Base-by-base conservation (phyloP, 2,113 vertebrate genomes). In the Chrysochloris asiatica region DNA sequence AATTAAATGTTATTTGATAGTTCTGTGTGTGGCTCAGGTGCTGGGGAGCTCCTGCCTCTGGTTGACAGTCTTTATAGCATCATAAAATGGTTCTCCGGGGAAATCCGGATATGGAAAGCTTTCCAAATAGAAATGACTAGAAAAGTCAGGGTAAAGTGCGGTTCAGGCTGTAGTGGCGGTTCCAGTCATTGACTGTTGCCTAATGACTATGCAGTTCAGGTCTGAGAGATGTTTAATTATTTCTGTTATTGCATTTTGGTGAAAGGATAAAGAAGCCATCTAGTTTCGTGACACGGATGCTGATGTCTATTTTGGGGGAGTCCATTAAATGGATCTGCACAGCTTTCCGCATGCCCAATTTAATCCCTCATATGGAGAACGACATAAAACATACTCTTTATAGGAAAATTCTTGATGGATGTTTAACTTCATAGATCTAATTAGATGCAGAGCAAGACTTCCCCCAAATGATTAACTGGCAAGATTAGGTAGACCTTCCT, bases 1-100 rank as follows among this genome's bases (percentile, higher is more conserved):
- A 98, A 98, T 98, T 98, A 98, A 98, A 95, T 96, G 96, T 95
- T 98, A 97, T 97, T 98, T 98, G 97, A 97, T 98, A 97, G 95
- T 97, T 96, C 80, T 97, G 95, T 97, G 95, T 97, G 97, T 96
- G 96, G 93, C 96, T 98, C 96, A 97, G 97, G 96, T 98, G 97
- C 95, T 3, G 26, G 93, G 93, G 93, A 96, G 87, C 97, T 97
- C 94, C 96, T 0, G 3, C 94, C 95, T 97, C 95, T 96, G 93
- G 95, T 87, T 96, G 95, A 96, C 96, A 94, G 97, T 97, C 97
- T 98, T 98, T 97, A 97, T 97, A 96, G 97, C 95, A 96, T 96
- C 96, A 95, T 97, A 97, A 98, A 98, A 94, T 71, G 77, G 91
- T 97, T 97, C 97, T 96, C 97, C 33, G 83, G 97, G 97, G 97